These are phyloP conservation scores for Babyrousa celebensis DNA, from an alignment of 2,797 vertebrate species.

Conservation along the genomic window DNA sequence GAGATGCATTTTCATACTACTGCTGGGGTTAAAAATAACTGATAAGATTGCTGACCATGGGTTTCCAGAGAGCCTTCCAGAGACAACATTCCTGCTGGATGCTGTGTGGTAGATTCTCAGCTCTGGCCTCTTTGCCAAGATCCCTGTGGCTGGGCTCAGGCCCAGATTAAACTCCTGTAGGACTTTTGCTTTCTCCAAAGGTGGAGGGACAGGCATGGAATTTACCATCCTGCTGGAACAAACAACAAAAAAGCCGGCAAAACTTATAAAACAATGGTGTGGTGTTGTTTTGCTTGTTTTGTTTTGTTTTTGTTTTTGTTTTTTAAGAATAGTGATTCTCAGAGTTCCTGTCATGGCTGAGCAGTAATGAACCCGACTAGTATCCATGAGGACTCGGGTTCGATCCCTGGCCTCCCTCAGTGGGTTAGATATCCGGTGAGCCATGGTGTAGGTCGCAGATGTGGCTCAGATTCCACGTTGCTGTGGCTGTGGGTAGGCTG, in stretches of 20 bases:
- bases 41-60: not conserved
- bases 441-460: no score
- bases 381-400: no score
- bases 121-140: not conserved
- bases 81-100: not conserved
- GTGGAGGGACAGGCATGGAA: not conserved
- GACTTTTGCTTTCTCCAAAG: not conserved
- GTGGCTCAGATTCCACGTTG: no score
- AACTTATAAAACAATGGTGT: not conserved
- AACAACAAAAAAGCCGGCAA: not conserved
- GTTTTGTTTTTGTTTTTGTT: not conserved
- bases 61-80: not conserved
- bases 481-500: no score
- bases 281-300: not conserved
- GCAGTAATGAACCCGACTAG: no score
- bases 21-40: conserved; percentile 27
- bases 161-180: not conserved
- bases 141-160: not conserved
- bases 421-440: no score
- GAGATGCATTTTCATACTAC: not conserved
- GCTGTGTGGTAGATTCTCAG: not conserved
- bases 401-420: no score
- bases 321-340: not conserved
- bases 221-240: not conserved
- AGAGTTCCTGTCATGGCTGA: no score